These are phyloP conservation scores for Platorchestia sp. DNA, from an alignment of 1,140 invertebrate genomes.

Conservation along the genomic window DNA sequence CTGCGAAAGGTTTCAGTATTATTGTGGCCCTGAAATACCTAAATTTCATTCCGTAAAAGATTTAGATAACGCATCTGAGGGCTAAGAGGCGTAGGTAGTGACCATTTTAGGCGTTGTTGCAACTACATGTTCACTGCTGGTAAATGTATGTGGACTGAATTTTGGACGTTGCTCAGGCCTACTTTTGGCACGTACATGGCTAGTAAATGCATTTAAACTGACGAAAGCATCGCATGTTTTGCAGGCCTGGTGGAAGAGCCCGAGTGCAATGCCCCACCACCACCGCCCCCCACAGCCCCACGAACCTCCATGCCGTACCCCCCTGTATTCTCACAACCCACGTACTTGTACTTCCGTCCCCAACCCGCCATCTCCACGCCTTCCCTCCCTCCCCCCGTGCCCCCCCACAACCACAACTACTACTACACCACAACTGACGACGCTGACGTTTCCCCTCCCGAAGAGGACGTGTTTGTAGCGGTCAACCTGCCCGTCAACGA, in stretches of 20 bases:
- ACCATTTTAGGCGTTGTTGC: no score
- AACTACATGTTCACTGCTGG: background rate
- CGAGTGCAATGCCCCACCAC: background rate
- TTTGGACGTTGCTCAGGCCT: no score
- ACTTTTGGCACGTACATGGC: no score
- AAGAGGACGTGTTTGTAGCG: constrained; percentile 48
- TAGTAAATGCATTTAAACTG: no score
- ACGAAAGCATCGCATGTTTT: background rate
- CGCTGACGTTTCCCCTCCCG: constrained; percentile 24
- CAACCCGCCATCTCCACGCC: background rate
- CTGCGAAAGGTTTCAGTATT: no score
- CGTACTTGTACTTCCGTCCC: background rate
- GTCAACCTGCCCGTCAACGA: constrained; percentile 54
- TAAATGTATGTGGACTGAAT: background rate
- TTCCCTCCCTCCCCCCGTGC: background rate
- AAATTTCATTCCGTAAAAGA: no score
- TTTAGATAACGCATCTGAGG: no score
- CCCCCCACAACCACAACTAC: constrained; percentile 32
- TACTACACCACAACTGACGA: constrained; percentile 42
- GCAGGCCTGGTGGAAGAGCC: background rate
- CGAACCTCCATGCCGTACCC: background rate
- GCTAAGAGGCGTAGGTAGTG: no score
- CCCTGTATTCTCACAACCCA: background rate
- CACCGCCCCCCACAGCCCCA: background rate
- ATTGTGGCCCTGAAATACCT: no score